These are phyloP conservation scores for Drosophila truncata DNA, from an alignment of 1,140 invertebrate genomes.

Conservation along the genomic window DNA sequence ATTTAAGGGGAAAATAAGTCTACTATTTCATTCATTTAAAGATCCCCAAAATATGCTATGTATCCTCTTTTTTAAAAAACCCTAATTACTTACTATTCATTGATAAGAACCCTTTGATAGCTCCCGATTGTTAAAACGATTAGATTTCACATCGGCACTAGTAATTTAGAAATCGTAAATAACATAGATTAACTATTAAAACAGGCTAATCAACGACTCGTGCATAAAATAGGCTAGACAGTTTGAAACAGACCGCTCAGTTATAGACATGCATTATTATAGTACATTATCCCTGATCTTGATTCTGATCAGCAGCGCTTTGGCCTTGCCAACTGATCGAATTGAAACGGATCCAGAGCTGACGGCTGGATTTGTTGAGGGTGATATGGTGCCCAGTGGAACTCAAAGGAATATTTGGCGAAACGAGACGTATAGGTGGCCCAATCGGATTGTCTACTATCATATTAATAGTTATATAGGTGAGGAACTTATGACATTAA, in stretches of 20 bases:
- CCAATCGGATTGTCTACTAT: constrained; percentile 88
- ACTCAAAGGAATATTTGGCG: constrained; percentile 86
- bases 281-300: background rate
- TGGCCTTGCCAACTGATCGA: constrained; percentile 15
- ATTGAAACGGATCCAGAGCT: constrained; percentile 63
- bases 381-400: constrained; percentile 65
- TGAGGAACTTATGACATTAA: background rate
- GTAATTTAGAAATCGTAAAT: constrained; percentile 17
- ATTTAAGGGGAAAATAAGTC: background rate
- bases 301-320: background rate
- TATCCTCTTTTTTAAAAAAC: no score
- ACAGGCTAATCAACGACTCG: background rate
- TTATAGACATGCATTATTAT: constrained; percentile 8
- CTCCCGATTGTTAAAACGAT: constrained; percentile 2
- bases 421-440: constrained; percentile 88
- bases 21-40: background rate
- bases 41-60: constrained; percentile 14
- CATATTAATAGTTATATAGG: constrained; percentile 85
- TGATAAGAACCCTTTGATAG: constrained; percentile 2
- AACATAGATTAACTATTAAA: constrained; percentile 8
- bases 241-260: background rate
- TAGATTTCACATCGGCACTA: constrained; percentile 14
- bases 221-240: constrained; percentile 12
- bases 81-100: background rate
- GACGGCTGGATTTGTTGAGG: constrained; percentile 61